phyloP scores from a whole-genome alignment of 2,113 vertebrate species.

The Oplegnathus fasciatus region DNA sequence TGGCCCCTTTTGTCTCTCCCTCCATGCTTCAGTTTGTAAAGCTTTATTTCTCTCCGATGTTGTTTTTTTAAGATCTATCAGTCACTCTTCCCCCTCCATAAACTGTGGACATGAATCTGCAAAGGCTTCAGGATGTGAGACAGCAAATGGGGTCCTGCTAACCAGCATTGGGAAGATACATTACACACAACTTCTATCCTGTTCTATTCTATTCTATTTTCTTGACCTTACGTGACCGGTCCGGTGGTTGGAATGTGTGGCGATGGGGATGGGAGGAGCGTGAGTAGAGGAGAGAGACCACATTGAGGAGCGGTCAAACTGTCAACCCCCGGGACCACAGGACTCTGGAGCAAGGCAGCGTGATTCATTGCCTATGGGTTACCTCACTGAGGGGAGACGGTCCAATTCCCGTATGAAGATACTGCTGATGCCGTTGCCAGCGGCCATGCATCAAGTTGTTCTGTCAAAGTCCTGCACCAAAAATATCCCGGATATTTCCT shows the following conservation, averaged over 20 bases:
- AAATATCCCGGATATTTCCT: constrained; percentile 74
- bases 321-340: constrained; percentile 73
- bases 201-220: constrained; percentile 41
- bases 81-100: constrained; percentile 8
- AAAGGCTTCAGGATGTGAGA: constrained; percentile 13
- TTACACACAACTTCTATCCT: constrained; percentile 28
- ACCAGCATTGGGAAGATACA: constrained; percentile 12
- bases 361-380: constrained; percentile 81
- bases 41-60: constrained; percentile 2
- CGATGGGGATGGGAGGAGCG: constrained; percentile 72
- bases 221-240: constrained; percentile 80
- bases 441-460: constrained; percentile 69
- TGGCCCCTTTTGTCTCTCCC: constrained; percentile 28
- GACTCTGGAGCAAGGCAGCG: constrained; percentile 74
- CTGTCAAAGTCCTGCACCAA: constrained; percentile 68
- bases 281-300: constrained; percentile 69
- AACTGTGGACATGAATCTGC: constrained; percentile 14
- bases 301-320: constrained; percentile 77
- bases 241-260: constrained; percentile 78
- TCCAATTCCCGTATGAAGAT: constrained; percentile 74
- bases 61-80: constrained; percentile 16
- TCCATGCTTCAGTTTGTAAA: not conserved
- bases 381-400: constrained; percentile 73
- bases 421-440: constrained; percentile 70
- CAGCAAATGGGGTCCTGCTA: constrained; percentile 1